Conservation (phyloP, 2,113 vertebrate genomes). For the Columba livia region DNA sequence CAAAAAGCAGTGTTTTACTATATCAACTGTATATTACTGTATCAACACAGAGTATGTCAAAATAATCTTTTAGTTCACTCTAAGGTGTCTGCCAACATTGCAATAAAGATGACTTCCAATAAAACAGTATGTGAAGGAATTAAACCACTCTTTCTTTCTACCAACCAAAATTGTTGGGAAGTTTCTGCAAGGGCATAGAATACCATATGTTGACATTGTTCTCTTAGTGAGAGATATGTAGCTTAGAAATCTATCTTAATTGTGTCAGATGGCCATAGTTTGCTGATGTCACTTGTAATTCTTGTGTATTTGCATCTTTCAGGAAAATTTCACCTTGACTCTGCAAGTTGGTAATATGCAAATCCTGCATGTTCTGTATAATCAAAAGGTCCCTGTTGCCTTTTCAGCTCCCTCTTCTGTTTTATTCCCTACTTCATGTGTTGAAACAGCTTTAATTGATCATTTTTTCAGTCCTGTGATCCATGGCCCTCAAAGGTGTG, state of each 20-base stretch:
- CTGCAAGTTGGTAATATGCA: not conserved
- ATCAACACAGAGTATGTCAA: not conserved
- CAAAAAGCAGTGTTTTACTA: not conserved
- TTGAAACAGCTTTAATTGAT: not conserved
- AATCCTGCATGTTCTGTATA: not conserved
- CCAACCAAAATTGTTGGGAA: not conserved
- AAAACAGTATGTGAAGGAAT: not conserved
- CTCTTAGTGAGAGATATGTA: not conserved
- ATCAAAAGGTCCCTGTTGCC: not conserved
- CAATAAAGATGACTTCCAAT: not conserved
- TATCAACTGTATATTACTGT: not conserved
- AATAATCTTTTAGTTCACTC: not conserved
- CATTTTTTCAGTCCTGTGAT: not conserved
- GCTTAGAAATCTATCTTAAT: not conserved
- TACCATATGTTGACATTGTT: fast-evolving
- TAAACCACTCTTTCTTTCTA: not conserved
- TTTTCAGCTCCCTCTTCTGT: not conserved
- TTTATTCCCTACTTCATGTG: not conserved
- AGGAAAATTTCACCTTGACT: not conserved
- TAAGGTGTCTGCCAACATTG: not conserved
- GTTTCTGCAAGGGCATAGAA: not conserved
- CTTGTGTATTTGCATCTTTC: not conserved
- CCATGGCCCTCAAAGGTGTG: not conserved
- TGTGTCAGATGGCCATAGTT: not conserved
- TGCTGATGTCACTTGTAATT: not conserved